Evolutionary conservation across 2,113 vertebrate genomes (phyloP), one percentile per base, ranked within the genome.

Genomic region (Numida meleagris): DNA sequence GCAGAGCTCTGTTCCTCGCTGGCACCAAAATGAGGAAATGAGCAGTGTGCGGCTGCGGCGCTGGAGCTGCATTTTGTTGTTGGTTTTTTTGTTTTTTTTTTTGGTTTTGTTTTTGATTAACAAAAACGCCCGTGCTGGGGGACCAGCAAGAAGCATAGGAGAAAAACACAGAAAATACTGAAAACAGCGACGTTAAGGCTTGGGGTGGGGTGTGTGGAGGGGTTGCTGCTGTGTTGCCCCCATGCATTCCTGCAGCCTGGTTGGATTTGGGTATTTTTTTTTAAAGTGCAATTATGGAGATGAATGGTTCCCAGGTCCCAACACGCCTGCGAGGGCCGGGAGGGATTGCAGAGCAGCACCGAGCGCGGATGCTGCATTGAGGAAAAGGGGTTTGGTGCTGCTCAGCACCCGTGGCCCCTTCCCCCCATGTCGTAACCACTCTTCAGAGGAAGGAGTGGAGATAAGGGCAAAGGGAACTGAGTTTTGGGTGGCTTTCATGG

Each of bases 251-350:
- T 14, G 70, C 61, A 74, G 20, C 36, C 36, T 61, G 45, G 31
- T 57, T 74, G 40, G 31, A 9, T 23, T 20, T 61, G 68, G 82
- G 25, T 57, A 12, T 42, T 9, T 18, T 23, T 27, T 83, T 42
- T 66, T 51, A n/a, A 25, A 74, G 55, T 55, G 61, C 38, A 36
- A 0, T 94, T 82, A 16, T 4, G 62, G 61, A 66, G 58, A 70
- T 43, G 68, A 81, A 76, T 90, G 82, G 66, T 90, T 96, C 85
- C 96, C 95, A 96, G 94, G 96, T 96, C 89, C 89, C 92, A 55
- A 96, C 96, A 82, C 68, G 94, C 88, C 97, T 91, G 7, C 68
- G 2, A 38, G 92, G 66, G 61, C 57, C 86, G 94, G 89, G 88
- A 77, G 83, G 92, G 94, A 90, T 82, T 72, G 81, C 23, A 82